Percentiles rank a stretch among this genome's conserved stretches.
These are phyloP conservation scores for Actias luna DNA, from an alignment of 2,888 invertebrate species.

Conservation along the genomic window DNA sequence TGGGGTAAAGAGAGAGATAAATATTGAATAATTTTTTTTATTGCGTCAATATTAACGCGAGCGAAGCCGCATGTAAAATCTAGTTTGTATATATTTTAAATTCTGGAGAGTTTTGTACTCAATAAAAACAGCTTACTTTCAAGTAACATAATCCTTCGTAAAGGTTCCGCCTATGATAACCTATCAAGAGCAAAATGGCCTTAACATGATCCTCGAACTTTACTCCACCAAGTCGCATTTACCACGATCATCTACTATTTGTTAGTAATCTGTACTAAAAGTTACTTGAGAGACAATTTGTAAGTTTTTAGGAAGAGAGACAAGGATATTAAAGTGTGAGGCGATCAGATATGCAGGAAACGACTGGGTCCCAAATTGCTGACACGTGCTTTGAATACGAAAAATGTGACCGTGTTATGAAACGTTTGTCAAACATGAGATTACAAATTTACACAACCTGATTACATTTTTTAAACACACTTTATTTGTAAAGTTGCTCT, in stretches of 20 bases:
- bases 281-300: neutral
- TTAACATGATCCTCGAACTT: too few relatives aligned
- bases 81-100: too few relatives aligned
- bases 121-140: too few relatives aligned
- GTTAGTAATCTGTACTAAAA: neutral
- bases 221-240: too few relatives aligned
- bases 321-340: neutral
- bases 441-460: conserved; percentile 1
- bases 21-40: too few relatives aligned
- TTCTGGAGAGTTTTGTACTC: too few relatives aligned
- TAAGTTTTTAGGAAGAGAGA: neutral
- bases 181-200: too few relatives aligned
- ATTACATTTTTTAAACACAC: neutral
- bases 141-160: too few relatives aligned
- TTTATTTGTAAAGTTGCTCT: neutral
- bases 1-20: too few relatives aligned
- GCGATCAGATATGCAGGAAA: conserved; percentile 6
- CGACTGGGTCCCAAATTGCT: conserved; percentile 8
- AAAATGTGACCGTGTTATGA: conserved; percentile 1
- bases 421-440: neutral
- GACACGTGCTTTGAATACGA: conserved; percentile 14
- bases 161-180: too few relatives aligned
- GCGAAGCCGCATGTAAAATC: neutral
- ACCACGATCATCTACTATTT: neutral
- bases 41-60: too few relatives aligned